These are phyloP conservation scores for Theristicus caerulescens DNA, from an alignment of 2,113 vertebrate species.

Conservation along the genomic window DNA sequence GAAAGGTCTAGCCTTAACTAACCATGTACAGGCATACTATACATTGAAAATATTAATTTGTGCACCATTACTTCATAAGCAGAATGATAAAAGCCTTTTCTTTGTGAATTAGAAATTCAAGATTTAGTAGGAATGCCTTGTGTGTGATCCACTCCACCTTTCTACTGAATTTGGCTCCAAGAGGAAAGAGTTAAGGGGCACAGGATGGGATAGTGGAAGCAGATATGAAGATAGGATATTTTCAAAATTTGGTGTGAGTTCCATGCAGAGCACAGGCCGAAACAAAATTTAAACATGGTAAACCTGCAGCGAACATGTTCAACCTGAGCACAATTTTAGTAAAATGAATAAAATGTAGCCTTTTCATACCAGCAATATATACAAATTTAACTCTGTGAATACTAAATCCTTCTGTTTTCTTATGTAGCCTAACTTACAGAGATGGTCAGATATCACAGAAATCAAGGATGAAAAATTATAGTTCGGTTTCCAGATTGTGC, in stretches of 20 bases:
- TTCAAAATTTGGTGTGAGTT: neutral
- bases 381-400: neutral
- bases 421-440: neutral
- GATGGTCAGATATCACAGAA: neutral
- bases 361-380: neutral
- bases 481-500: neutral
- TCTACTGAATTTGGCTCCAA: neutral
- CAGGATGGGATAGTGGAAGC: neutral
- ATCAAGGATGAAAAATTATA: neutral
- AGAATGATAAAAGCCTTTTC: neutral
- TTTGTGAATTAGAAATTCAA: slow-evolving; percentile 41
- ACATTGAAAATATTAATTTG: neutral
- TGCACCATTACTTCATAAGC: neutral
- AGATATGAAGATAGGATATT: neutral
- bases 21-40: rapidly evolving
- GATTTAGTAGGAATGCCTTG: neutral
- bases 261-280: slow-evolving; percentile 40
- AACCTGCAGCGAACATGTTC: neutral
- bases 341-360: neutral
- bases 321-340: neutral
- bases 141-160: neutral
- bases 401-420: neutral
- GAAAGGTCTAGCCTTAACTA: neutral
- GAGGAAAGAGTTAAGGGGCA: neutral
- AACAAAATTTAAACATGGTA: neutral